phyloP scores from a whole-genome alignment of 2,797 vertebrate species.

The Okamejei kenojei region DNA sequence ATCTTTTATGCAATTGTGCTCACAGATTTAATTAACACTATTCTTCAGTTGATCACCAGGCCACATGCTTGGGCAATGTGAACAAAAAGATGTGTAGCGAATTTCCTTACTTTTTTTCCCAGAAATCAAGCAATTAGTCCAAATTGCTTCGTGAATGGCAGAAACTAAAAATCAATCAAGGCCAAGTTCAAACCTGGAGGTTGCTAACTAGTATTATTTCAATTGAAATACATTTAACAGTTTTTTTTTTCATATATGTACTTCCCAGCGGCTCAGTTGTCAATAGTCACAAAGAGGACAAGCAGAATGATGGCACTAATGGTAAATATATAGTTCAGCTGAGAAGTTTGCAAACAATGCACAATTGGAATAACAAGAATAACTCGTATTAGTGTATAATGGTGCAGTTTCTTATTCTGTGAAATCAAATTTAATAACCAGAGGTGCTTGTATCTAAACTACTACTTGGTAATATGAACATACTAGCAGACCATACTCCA shows the following conservation, averaged over 20 bases:
- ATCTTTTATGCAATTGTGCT: not conserved
- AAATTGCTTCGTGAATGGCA: not conserved
- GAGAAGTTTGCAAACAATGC: not conserved
- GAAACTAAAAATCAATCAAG: not conserved
- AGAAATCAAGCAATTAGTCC: not conserved
- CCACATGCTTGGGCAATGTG: not conserved
- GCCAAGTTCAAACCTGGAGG: not conserved
- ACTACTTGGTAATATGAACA: not conserved
- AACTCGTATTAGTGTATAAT: not conserved
- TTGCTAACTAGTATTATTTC: not conserved
- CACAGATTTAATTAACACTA: not conserved
- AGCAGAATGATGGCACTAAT: not conserved
- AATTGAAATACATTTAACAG: no score
- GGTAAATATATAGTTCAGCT: not conserved
- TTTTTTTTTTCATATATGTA: not conserved
- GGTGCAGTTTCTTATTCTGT: not conserved
- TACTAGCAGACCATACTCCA: not conserved
- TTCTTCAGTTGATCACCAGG: not conserved
- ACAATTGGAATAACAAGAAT: not conserved
- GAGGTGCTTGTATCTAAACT: not conserved
- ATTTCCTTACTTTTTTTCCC: not conserved
- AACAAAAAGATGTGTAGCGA: not conserved
- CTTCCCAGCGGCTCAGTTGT: not conserved
- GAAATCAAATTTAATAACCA: not conserved
- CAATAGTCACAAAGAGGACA: not conserved